phyloP scores from a whole-genome alignment of 2,797 vertebrate species.

The Emys orbicularis region DNA sequence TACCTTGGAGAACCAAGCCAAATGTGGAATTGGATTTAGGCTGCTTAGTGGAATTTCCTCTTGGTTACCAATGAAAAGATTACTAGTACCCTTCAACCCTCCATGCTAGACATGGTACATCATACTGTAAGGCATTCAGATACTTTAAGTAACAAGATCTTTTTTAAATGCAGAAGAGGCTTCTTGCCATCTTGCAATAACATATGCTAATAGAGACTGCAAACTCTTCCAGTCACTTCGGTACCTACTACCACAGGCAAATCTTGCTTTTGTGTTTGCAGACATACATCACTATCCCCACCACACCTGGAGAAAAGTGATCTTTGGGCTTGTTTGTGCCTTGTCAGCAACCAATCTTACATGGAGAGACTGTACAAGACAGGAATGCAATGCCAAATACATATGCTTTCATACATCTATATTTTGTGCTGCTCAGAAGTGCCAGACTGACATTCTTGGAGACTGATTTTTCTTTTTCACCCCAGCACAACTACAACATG shows the following conservation, averaged over 20 bases:
- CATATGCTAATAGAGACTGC: background rate
- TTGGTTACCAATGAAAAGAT: background rate
- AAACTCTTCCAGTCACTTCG: background rate
- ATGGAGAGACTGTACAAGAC: too few relatives aligned
- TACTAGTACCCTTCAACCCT: background rate
- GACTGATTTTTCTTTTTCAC: background rate
- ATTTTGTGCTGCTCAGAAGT: background rate
- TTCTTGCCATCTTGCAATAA: background rate
- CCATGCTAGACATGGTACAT: background rate
- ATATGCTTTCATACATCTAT: too few relatives aligned
- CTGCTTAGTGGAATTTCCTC: background rate
- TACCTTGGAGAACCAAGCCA: conserved; percentile 75
- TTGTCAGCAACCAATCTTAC: background rate
- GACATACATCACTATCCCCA: background rate
- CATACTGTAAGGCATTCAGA: background rate
- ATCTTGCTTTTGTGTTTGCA: background rate
- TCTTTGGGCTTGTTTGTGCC: background rate
- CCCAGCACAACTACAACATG: background rate
- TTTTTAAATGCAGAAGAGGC: background rate
- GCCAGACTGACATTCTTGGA: background rate
- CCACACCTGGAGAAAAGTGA: background rate
- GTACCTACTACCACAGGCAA: background rate
- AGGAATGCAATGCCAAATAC: background rate
- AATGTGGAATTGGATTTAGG: background rate
- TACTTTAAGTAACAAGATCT: background rate